Evolutionary conservation across 2,888 invertebrate genomes (phyloP), one percentile per base, ranked within the genome.

Genomic region (Cybosia mesomella): DNA sequence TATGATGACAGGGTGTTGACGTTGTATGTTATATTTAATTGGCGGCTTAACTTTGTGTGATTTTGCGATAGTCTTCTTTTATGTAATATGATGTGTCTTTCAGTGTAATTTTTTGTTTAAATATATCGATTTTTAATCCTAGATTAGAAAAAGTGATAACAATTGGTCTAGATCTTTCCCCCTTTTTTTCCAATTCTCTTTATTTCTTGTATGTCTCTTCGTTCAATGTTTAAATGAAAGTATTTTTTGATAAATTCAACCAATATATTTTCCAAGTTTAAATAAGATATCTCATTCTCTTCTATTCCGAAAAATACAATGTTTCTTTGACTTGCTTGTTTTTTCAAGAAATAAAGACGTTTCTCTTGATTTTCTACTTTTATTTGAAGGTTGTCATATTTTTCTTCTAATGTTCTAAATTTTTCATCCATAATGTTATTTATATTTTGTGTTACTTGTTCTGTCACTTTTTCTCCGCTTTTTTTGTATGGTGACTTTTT

Each of bases 271-370:
- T 64, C 64, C 32, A 65, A 22, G 2, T 49, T 15, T 13, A 4
- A 1, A 49, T 65, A 65, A 1, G 64, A 65, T 13, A 21, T 28
- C 21, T 58, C 58, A 0, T 1, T 49, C 32, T 65, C 58, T n/a
- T 49, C 58, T 8, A 65, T 18, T 0, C 64, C 58, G n/a, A 58
- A 64, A 22, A 64, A 43, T 0, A 64, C 39, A 11, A 64, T 36
- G 18, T 64, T 64, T n/a, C 43, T 64, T 32, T 24, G 10, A n/a
- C 58, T 58, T n/a, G 39, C n/a, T 8, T 64, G 64, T 58, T 58
- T 64, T 43, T 64, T 58, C 18, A 64, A 5, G n/a, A 43, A 64
- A 11, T 64, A 57, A 1, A 57, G 9, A 21, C 49, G 53, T 61
- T 60, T 64, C 18, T 59, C 59, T 18, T 59, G 53, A 11, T 66